Evolutionary conservation across 2,888 invertebrate genomes (phyloP), one percentile per base, ranked within the genome.

Genomic region (Synergus laeviventris): DNA sequence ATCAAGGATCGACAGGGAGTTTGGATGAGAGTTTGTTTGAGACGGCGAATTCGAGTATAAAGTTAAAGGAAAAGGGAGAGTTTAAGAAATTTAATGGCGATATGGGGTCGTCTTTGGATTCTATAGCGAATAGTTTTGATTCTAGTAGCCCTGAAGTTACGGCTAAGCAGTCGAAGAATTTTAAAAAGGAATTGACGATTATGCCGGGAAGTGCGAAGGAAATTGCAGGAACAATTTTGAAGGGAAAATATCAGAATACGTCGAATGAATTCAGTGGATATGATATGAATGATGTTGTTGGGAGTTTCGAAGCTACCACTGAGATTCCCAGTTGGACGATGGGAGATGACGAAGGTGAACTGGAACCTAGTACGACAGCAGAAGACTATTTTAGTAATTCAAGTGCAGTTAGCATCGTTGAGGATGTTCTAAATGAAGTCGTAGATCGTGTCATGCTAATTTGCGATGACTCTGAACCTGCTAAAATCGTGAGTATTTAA

Each of bases 371-470:
- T 75, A 93, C 93, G 0, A 92, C 94, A 0, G 94, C 94, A 0
- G 95, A 95, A 83, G 95, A 95, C 78, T 95, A 94, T 84, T 95
- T 95, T 82, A 93, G 92, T 82, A 91, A 89, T 62, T 91, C 91
- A 1, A 92, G 91, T 78, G 89, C 90, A 9, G 88, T 90, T 21
- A 91, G 90, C 66, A 90, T 93, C 11, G 93, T 93, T 9, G 92
- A 93, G 64, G 93, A 93, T 60, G 92, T 94, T 75, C 85, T 94
- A 2, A 93, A 93, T 78, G 93, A 94, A 75, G 91, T 94, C 1
- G 87, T 94, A 2, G 93, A 94, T 81, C 91, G 91, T 79, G 93
- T 93, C 21, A 82, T 90, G 76, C 87, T 88, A 66, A 81, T 88
- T 12, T 88, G 88, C 62, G 89, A 91, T 70, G 76, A 80, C 16